Evolutionary conservation across 2,888 invertebrate species (phyloP), one percentile per base, ranked within the genome.

Genomic region (Drosophila trichaetosa): DNA sequence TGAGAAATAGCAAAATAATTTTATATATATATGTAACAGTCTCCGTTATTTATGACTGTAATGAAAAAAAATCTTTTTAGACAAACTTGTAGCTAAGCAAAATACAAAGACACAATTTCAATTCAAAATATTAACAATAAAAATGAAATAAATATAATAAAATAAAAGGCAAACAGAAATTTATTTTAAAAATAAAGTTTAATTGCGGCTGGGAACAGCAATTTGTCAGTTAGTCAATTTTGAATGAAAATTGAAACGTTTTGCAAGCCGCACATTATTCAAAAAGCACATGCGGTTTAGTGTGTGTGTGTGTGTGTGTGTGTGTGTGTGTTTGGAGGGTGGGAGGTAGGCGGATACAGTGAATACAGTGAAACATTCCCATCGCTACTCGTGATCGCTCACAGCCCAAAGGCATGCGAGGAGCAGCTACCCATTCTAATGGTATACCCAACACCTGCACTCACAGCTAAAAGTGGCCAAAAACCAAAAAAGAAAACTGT

Each of bases 221-320:
- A 48, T 56, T 69, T 51, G 31, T 61, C 61, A 36, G 68, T 49
- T 33, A 38, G 53, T 53, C 46, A 61, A 57, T 51, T 33, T 13
- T 13, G 33, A 70, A 75, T 71, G 27, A 46, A 49, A 61, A 67
- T 67, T 63, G 57, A 75, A 75, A 42, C 49, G 59, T 52, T 74
- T 62, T 63, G 16, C 10, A 36, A 59, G 21, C 65, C 74, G 36
- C 51, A 51, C 65, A 67, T 66, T 69, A 62, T 40, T 65, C 67
- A 68, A 40, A 60, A 48, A 34, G 31, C 38, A 48, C 48, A 33
- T 67, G 66, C 29, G 66, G 52, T 38, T 53, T 13, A n/a, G 31
- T 8, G 16, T 27, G 40, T 16, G 38, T 18, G 38, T n/a, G 40
- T 40, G n/a, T 13, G 8, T 18, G 1, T 8, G 13, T 27, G 40